Conservation (phyloP, 2,113 vertebrate species). For the Charina bottae region DNA sequence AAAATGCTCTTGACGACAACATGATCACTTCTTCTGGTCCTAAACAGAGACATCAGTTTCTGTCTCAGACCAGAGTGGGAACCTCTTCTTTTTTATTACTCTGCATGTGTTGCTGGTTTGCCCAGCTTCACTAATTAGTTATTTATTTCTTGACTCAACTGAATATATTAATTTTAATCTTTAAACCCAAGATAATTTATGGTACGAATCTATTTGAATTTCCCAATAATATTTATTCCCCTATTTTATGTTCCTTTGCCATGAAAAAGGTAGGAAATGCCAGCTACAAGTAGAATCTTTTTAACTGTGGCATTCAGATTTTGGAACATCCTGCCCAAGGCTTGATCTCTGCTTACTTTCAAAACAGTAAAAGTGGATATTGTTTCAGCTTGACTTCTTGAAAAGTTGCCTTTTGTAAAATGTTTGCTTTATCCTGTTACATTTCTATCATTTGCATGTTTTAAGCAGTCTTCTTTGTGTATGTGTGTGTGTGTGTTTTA, state of each 20-base stretch:
- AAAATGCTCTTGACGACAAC: neutral
- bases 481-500: neutral
- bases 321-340: neutral
- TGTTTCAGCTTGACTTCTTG: neutral
- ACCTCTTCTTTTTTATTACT: neutral
- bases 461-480: neutral
- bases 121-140: neutral
- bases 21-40: neutral
- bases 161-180: neutral
- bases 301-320: neutral
- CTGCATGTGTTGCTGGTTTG: neutral
- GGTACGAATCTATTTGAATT: neutral
- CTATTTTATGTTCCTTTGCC: neutral
- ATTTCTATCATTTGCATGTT: neutral
- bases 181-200: neutral
- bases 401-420: neutral
- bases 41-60: neutral
- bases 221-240: neutral
- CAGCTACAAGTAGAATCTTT: neutral
- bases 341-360: neutral
- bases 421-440: neutral
- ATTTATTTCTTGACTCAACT: neutral
- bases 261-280: neutral
- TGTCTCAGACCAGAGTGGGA: neutral
- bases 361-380: neutral